These are phyloP conservation scores for Bombus balteatus DNA, from an alignment of 1,140 invertebrate genomes.

Conservation along the genomic window DNA sequence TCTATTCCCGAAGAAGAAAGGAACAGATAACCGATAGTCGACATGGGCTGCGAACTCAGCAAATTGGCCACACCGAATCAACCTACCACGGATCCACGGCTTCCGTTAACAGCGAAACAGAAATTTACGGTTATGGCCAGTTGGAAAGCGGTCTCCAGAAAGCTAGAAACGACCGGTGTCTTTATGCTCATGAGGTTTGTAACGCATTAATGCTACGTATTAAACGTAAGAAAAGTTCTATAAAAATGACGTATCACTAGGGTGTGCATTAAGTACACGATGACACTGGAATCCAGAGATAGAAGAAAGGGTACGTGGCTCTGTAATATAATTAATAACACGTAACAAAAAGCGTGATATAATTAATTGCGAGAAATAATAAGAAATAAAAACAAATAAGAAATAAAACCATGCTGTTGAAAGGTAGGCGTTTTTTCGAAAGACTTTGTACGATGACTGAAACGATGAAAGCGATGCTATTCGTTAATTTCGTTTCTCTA, in stretches of 20 bases:
- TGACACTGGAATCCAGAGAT: too few species aligned
- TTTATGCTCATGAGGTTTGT: slow-evolving; percentile 94
- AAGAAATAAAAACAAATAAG: neutral
- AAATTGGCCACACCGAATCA: slow-evolving; percentile 86
- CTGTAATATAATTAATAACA: neutral
- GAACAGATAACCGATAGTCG: slow-evolving; percentile 19
- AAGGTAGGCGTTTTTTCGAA: too few species aligned
- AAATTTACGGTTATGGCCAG: slow-evolving; percentile 94
- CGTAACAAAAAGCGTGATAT: neutral
- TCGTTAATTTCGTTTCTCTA: neutral
- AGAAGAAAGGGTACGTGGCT: neutral
- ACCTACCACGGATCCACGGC: slow-evolving; percentile 87
- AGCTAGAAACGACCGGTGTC: slow-evolving; percentile 93
- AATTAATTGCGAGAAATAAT: neutral
- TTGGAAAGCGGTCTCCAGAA: slow-evolving; percentile 94
- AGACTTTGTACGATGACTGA: neutral
- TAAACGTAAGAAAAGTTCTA: neutral
- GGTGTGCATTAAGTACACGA: too few species aligned
- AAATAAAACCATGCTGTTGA: neutral
- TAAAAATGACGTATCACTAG: neutral
- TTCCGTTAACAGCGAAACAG: slow-evolving; percentile 93
- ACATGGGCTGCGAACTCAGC: slow-evolving; percentile 91
- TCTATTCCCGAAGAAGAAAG: neutral
- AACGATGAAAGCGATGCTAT: neutral
- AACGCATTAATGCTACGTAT: neutral